phyloP scores from a whole-genome alignment of 2,113 vertebrate species.

The Connochaetes taurinus region DNA sequence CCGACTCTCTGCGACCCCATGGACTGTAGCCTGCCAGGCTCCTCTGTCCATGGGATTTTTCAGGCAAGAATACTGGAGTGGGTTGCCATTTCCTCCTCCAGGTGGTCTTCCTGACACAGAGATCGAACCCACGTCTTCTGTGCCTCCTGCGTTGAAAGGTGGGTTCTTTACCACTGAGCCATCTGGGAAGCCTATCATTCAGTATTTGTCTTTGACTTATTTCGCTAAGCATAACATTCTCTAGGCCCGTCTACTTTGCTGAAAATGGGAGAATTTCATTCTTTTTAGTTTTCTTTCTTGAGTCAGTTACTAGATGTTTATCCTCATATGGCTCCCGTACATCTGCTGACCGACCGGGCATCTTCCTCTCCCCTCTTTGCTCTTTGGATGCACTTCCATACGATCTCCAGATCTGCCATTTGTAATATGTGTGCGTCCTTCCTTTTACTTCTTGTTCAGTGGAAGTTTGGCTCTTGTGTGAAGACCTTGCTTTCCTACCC shows the following conservation, averaged over 20 bases:
- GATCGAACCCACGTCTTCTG: background rate
- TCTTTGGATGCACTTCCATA: background rate
- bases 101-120: background rate
- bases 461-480: background rate
- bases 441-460: background rate
- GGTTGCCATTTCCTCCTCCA: background rate
- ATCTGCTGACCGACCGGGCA: rapidly evolving
- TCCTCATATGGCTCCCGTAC: rapidly evolving
- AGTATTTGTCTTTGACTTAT: background rate
- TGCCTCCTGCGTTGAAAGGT: background rate
- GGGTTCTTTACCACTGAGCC: background rate
- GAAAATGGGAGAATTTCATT: background rate
- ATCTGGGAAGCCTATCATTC: background rate
- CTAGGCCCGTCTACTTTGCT: background rate
- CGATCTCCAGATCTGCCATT: background rate
- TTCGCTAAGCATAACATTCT: background rate
- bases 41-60: background rate
- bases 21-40: background rate
- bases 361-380: background rate
- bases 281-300: background rate
- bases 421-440: background rate
- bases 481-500: background rate
- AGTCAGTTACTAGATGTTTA: too few relatives aligned
- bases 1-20: background rate
- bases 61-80: background rate